phyloP scores from a whole-genome alignment of 2,888 invertebrate genomes.

The Apamea crenata region DNA sequence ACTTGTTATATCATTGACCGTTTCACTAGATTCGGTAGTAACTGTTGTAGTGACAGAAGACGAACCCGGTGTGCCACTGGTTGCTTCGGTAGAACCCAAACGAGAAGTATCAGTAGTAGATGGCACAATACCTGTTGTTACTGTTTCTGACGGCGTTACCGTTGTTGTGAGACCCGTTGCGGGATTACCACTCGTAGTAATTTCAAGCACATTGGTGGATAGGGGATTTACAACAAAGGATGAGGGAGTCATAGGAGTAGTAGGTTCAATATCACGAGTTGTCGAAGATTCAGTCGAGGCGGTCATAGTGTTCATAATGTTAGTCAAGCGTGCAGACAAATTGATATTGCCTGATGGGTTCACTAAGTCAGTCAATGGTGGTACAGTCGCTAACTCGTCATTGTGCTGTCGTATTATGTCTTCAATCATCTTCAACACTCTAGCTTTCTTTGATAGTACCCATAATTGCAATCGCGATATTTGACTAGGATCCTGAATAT shows the following conservation, averaged over 20 bases:
- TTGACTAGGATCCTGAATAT: conserved; percentile 77
- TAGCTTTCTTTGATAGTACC: conserved; percentile 88
- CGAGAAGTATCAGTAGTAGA: conserved; percentile 57
- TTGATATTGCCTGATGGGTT: conserved; percentile 76
- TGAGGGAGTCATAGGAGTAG: conserved; percentile 69
- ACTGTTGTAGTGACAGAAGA: conserved; percentile 52
- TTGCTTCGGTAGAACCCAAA: conserved; percentile 53
- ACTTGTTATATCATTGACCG: conserved; percentile 56
- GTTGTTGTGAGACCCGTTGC: conserved; percentile 64
- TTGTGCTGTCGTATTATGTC: conserved; percentile 86
- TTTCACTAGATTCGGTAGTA: conserved; percentile 50
- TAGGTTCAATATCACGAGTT: conserved; percentile 64
- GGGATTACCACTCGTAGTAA: conserved; percentile 64
- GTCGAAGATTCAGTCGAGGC: conserved; percentile 75
- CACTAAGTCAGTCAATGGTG: conserved; percentile 78
- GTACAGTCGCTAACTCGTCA: conserved; percentile 82
- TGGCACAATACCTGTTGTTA: conserved; percentile 30
- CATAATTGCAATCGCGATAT: conserved; percentile 84
- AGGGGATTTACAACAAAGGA: conserved; percentile 65
- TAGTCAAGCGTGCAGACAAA: conserved; percentile 82
- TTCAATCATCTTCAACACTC: conserved; percentile 88
- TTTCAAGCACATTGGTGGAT: conserved; percentile 64
- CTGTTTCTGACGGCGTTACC: conserved; percentile 50
- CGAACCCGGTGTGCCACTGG: conserved; percentile 53
- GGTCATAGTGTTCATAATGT: conserved; percentile 84